These are phyloP conservation scores for Coilia nasus DNA, from an alignment of 2,797 vertebrate species.

Conservation along the genomic window DNA sequence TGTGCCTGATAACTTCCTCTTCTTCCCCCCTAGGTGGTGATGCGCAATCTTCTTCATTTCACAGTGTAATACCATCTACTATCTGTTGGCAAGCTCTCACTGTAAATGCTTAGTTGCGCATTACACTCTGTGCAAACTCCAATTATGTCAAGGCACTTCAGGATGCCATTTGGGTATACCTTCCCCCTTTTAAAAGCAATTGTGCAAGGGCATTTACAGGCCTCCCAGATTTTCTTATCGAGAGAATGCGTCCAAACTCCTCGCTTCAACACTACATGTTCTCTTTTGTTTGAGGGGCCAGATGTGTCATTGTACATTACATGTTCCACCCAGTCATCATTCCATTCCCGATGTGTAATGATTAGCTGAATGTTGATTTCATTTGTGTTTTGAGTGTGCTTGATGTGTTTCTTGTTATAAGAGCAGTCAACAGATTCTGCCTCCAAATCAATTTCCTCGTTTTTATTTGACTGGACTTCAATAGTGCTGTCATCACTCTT, in stretches of 20 bases:
- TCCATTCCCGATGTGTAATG: too few relatives aligned
- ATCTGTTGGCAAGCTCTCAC: neutral
- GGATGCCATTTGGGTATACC: neutral
- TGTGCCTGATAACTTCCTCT: neutral
- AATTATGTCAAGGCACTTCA: conserved; percentile 10
- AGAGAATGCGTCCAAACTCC: neutral
- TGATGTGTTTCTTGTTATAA: too few relatives aligned
- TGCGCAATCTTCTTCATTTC: neutral
- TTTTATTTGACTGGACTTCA: too few relatives aligned
- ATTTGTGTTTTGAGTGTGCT: too few relatives aligned
- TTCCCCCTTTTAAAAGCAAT: neutral
- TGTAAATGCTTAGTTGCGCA: neutral
- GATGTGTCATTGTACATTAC: too few relatives aligned
- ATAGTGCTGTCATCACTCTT: neutral
- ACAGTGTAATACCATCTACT: conserved; percentile 21
- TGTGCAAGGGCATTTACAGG: neutral
- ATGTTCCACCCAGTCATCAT: too few relatives aligned
- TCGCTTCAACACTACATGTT: neutral
- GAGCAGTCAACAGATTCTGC: neutral
- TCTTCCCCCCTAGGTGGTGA: too few relatives aligned
- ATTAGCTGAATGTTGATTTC: too few relatives aligned
- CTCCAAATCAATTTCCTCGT: too few relatives aligned
- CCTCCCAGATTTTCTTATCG: neutral
- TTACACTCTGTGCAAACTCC: neutral
- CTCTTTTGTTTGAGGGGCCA: neutral